Conservation (phyloP, 1,140 invertebrate species). For the Zaprionus camerounensis region DNA sequence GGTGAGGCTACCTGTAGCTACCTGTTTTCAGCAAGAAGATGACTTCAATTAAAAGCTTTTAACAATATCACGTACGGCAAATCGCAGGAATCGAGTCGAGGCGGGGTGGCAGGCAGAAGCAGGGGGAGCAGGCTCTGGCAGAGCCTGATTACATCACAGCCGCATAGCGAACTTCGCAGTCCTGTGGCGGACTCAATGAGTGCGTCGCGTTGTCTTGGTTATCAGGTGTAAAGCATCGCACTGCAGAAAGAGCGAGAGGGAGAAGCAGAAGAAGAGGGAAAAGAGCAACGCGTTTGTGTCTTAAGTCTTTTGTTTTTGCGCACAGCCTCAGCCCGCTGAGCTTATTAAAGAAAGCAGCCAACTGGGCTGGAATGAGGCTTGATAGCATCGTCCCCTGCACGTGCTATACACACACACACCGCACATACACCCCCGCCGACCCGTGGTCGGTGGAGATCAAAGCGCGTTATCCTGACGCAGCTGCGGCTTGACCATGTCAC, state of each 20-base stretch:
- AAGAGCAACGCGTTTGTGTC: slow-evolving; percentile 69
- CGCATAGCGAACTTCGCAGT: slow-evolving; percentile 37
- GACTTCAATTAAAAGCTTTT: slow-evolving; percentile 84
- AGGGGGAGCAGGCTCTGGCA: slow-evolving; percentile 8
- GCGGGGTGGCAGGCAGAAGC: background rate
- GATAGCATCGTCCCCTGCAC: slow-evolving; percentile 57
- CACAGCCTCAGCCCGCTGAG: slow-evolving; percentile 11
- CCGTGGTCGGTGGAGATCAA: slow-evolving; percentile 48
- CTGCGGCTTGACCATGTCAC: slow-evolving; percentile 50
- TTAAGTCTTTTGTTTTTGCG: slow-evolving; percentile 72
- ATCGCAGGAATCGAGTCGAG: slow-evolving; percentile 48
- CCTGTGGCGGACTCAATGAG: slow-evolving; percentile 51
- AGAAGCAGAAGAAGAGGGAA: background rate
- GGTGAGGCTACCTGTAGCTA: slow-evolving; percentile 60
- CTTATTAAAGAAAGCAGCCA: slow-evolving; percentile 57
- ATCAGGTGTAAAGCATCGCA: slow-evolving; percentile 81
- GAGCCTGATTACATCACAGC: slow-evolving; percentile 75
- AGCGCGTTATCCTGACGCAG: slow-evolving; percentile 45
- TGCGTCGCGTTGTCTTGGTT: slow-evolving; percentile 43
- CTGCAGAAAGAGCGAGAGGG: slow-evolving; percentile 18
- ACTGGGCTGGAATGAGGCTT: slow-evolving; percentile 22
- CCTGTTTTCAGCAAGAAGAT: slow-evolving; percentile 82
- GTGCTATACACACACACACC: slow-evolving; percentile 34
- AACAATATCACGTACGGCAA: slow-evolving; percentile 83
- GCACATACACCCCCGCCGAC: slow-evolving; percentile 35